Evolutionary conservation across 1,140 invertebrate genomes (phyloP).

Genomic region (Cherax destructor): DNA sequence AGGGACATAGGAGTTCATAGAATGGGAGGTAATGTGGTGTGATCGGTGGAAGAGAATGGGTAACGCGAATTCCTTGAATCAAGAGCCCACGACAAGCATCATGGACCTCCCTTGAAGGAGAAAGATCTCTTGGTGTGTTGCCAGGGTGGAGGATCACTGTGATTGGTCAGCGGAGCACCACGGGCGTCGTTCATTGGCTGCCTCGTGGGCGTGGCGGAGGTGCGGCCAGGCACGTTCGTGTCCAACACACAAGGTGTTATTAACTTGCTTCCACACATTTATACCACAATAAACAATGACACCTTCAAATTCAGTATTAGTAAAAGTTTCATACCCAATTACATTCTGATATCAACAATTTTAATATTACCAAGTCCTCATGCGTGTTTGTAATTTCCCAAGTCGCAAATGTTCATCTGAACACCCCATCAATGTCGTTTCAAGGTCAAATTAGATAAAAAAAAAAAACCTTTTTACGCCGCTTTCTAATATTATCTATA

Average conservation of each 20-base stretch:
- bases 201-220: conserved; percentile 30
- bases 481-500: background rate
- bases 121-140: background rate
- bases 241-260: background rate
- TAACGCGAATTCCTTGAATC: too few species aligned
- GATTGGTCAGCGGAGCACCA: background rate
- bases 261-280: too few species aligned
- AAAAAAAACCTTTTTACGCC: background rate
- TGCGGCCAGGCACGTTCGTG: background rate
- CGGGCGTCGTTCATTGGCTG: conserved; percentile 11
- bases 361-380: background rate
- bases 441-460: background rate
- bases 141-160: background rate
- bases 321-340: too few species aligned
- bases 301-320: too few species aligned
- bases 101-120: too few species aligned
- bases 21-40: too few species aligned
- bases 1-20: too few species aligned
- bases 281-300: too few species aligned
- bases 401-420: background rate
- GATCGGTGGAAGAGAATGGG: too few species aligned
- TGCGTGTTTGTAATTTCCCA: background rate
- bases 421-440: background rate
- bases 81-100: too few species aligned
- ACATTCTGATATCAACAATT: too few species aligned